Percentiles rank a stretch among this genome's conserved stretches.
Evolutionary conservation across 2,113 vertebrate species (phyloP).

Genomic region (Lynx canadensis): DNA sequence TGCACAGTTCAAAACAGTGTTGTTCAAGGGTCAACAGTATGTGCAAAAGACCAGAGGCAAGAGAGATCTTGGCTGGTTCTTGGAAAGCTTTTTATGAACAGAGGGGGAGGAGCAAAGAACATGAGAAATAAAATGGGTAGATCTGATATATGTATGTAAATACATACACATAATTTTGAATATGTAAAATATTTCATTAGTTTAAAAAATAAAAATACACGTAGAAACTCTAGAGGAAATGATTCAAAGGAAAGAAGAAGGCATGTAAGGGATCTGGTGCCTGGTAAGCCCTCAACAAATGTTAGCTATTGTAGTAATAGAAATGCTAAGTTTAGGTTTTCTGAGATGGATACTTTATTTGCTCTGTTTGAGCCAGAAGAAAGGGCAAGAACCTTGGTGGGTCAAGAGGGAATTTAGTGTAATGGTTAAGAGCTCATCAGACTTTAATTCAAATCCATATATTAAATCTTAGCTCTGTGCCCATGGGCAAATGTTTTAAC

Average conservation of each 20-base stretch:
- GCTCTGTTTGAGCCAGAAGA: neutral
- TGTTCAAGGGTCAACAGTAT: neutral
- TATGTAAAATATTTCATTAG: neutral
- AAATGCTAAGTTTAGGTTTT: neutral
- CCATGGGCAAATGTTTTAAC: neutral
- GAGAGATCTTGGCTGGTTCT: neutral
- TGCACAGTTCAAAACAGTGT: neutral
- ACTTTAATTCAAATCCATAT: constrained; percentile 1
- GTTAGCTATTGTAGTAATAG: neutral
- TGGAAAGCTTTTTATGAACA: neutral
- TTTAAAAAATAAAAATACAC: neutral
- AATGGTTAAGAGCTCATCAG: neutral
- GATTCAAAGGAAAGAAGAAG: neutral
- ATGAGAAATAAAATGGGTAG: neutral
- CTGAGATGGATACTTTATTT: neutral
- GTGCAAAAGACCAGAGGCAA: neutral
- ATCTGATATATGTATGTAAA: neutral
- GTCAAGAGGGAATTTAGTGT: neutral
- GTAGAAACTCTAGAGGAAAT: neutral
- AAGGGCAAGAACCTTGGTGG: neutral
- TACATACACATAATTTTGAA: neutral
- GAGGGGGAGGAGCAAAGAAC: neutral
- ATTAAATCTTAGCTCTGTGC: neutral
- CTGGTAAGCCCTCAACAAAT: neutral
- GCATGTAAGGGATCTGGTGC: neutral